Conservation (phyloP, 2,888 invertebrate species). For the Diaprepes abbreviatus region DNA sequence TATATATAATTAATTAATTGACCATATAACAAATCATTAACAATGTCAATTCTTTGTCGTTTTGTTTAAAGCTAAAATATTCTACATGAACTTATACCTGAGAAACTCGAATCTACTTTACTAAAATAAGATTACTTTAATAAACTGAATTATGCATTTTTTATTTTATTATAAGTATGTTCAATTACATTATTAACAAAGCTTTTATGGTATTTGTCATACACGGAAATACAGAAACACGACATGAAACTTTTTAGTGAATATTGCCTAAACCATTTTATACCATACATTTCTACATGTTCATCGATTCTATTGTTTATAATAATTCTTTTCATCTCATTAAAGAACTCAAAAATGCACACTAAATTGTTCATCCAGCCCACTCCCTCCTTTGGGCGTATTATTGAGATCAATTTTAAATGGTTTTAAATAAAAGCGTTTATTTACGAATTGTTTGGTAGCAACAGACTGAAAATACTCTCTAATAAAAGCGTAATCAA, state of each 20-base stretch:
- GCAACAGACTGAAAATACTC: constrained; percentile 53
- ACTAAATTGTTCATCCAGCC: constrained; percentile 52
- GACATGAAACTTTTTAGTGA: not conserved
- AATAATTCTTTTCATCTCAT: not conserved
- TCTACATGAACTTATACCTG: no score
- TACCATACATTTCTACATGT: constrained; percentile 3
- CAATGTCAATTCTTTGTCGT: no score
- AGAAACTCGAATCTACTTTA: no score
- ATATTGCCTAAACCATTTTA: not conserved
- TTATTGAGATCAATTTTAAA: constrained; percentile 61
- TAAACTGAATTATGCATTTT: no score
- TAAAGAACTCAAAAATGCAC: constrained; percentile 14
- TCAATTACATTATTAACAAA: no score
- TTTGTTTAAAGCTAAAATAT: no score
- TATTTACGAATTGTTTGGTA: constrained; percentile 53
- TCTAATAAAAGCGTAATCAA: constrained; percentile 32
- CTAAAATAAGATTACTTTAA: no score
- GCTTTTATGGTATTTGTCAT: not conserved
- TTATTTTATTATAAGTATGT: no score
- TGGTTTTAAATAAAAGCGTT: constrained; percentile 51
- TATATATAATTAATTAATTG: no score
- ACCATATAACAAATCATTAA: no score
- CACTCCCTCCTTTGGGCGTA: constrained; percentile 62
- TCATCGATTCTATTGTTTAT: constrained; percentile 30
- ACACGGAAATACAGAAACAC: not conserved